Conservation (phyloP, 2,888 invertebrate species). For the Chrysomela aeneicollis region DNA sequence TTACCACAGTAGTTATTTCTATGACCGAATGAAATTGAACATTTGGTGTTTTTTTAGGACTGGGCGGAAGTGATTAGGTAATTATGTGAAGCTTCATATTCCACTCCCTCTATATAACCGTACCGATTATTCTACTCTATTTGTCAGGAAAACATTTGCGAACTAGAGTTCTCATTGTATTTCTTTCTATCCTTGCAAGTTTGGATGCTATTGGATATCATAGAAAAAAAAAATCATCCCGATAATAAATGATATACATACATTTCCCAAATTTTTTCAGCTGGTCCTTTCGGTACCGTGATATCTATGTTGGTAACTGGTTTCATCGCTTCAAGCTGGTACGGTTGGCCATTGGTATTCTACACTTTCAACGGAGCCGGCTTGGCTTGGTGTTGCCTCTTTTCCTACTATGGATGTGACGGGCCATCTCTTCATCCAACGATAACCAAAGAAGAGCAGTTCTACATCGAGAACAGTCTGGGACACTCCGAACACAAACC, state of each 20-base stretch:
- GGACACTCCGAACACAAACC: slow-evolving; percentile 47
- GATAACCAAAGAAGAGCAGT: slow-evolving; percentile 71
- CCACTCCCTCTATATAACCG: not conserved
- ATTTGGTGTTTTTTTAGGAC: not conserved
- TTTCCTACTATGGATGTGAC: slow-evolving; percentile 71
- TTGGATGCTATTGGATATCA: too few species aligned
- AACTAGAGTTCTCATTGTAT: too few species aligned
- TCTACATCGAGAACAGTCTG: slow-evolving; percentile 68
- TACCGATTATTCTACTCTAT: not conserved
- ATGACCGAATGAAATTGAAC: not conserved
- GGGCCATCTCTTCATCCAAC: slow-evolving; percentile 69
- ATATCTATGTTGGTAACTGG: slow-evolving; percentile 63
- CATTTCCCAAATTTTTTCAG: slow-evolving; percentile 10
- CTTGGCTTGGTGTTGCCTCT: slow-evolving; percentile 68
- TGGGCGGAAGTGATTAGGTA: too few species aligned
- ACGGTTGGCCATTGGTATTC: slow-evolving; percentile 84
- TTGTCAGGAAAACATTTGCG: too few species aligned
- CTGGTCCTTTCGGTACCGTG: slow-evolving; percentile 26
- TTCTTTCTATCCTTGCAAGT: too few species aligned
- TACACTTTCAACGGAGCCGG: slow-evolving; percentile 75
- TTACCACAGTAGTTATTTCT: not conserved
- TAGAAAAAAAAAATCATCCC: too few species aligned
- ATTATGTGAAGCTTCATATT: not conserved
- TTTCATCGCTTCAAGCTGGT: slow-evolving; percentile 70
- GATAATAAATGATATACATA: not conserved